These are phyloP conservation scores for Pteronotus mesoamericanus DNA, from an alignment of 2,797 vertebrate species.

Conservation along the genomic window DNA sequence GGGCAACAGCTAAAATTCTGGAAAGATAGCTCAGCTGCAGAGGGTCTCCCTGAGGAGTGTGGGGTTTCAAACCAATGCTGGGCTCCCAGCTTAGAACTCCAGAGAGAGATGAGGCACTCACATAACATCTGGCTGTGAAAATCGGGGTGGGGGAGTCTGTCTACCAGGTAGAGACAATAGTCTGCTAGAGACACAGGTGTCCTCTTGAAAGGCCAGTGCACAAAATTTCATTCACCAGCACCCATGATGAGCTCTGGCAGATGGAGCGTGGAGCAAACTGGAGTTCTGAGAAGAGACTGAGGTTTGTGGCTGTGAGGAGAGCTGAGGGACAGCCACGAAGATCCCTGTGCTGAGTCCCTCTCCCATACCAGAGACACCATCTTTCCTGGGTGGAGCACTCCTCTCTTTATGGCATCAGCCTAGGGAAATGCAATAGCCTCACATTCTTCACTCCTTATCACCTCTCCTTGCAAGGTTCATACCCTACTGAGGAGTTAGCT, in stretches of 20 bases:
- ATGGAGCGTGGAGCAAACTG: background rate
- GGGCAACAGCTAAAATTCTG: background rate
- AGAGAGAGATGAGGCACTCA: background rate
- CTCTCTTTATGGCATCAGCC: background rate
- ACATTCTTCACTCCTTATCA: no score
- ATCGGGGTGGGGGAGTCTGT: background rate
- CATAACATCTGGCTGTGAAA: background rate
- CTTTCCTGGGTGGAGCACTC: background rate
- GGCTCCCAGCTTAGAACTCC: background rate
- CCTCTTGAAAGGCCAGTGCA: background rate
- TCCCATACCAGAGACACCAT: background rate
- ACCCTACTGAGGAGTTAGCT: background rate
- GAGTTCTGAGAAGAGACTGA: background rate
- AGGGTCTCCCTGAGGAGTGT: background rate
- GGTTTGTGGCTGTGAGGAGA: background rate
- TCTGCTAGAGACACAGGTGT: background rate
- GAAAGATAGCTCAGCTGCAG: background rate
- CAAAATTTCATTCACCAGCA: background rate
- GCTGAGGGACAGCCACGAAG: no score
- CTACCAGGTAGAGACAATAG: background rate
- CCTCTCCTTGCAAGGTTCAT: background rate
- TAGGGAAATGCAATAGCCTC: background rate
- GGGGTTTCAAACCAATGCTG: background rate
- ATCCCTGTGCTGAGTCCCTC: background rate
- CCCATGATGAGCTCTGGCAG: background rate